A percentile compares a stretch with the other conserved stretches of the same genome.
These are phyloP conservation scores for Dorcus hopei DNA, from an alignment of 2,888 invertebrate species.

Conservation along the genomic window DNA sequence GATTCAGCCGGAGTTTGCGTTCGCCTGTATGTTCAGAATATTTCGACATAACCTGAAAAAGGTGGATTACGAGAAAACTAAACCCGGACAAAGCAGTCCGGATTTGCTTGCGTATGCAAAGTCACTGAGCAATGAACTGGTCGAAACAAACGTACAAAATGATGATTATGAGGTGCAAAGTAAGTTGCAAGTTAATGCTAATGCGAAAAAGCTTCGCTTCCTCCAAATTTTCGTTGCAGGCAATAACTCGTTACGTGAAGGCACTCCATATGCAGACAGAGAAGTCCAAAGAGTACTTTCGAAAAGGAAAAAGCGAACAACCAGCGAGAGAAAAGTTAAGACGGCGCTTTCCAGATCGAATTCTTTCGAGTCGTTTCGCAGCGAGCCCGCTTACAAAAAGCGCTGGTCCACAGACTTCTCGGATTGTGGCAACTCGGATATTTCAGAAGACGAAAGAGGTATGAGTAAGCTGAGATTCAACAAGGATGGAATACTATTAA, in stretches of 20 bases:
- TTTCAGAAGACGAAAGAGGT: no score
- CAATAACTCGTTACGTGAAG: not conserved
- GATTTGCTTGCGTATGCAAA: constrained; percentile 1
- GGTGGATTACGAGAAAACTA: constrained; percentile 6
- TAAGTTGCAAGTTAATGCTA: not conserved
- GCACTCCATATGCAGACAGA: constrained; percentile 15
- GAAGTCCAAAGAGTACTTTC: constrained; percentile 18
- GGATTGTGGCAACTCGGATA: not conserved
- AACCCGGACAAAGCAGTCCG: not conserved
- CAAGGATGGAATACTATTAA: not conserved
- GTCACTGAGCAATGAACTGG: not conserved
- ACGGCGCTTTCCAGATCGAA: not conserved
- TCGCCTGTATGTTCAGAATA: constrained; percentile 6
- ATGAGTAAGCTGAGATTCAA: not conserved
- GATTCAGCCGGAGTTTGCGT: not conserved
- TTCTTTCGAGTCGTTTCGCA: not conserved
- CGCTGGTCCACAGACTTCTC: not conserved
- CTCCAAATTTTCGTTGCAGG: not conserved
- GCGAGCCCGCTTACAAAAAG: constrained; percentile 12
- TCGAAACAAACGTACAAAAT: not conserved
- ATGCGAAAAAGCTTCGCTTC: not conserved
- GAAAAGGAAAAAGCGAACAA: constrained; percentile 5
- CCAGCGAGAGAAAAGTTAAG: not conserved
- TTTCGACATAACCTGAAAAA: constrained; percentile 12
- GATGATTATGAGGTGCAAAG: not conserved